phyloP scores from a whole-genome alignment of 2,888 invertebrate genomes.

The Andrena trimmerana region DNA sequence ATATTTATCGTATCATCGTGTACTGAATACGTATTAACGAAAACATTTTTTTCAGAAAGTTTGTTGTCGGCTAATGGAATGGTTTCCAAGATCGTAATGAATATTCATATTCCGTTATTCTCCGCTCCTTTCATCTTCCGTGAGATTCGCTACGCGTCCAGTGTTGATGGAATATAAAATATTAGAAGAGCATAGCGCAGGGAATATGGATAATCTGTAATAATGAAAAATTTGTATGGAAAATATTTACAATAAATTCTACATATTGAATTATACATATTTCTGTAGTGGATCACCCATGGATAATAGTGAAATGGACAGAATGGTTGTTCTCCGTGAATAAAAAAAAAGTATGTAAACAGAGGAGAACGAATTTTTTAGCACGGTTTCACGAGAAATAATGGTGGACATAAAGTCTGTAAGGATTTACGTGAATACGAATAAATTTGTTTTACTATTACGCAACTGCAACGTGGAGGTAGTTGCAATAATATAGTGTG shows the following conservation, averaged over 20 bases:
- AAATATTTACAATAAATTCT: too few species aligned
- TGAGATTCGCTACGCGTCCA: background rate
- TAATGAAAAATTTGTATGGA: too few species aligned
- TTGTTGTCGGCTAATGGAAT: background rate
- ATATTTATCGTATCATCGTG: conserved; percentile 4
- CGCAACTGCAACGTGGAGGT: background rate
- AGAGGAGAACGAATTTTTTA: background rate
- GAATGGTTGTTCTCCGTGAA: background rate
- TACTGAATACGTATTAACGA: conserved; percentile 3
- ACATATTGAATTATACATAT: background rate
- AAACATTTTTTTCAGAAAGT: background rate
- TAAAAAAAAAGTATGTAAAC: background rate
- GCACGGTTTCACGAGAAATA: background rate
- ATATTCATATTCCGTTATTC: background rate
- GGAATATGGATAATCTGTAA: background rate
- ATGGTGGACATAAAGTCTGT: background rate
- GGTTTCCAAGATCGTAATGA: background rate
- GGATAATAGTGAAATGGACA: background rate
- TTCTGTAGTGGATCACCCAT: background rate
- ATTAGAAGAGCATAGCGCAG: background rate
- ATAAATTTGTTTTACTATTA: conserved; percentile 7
- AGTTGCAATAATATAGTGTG: background rate
- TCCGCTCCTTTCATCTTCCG: background rate
- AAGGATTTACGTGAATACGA: background rate
- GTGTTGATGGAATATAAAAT: background rate